Percentiles rank a stretch among this genome's conserved stretches.
Conservation (phyloP, 2,113 vertebrate species). For the Sorex fumeus region DNA sequence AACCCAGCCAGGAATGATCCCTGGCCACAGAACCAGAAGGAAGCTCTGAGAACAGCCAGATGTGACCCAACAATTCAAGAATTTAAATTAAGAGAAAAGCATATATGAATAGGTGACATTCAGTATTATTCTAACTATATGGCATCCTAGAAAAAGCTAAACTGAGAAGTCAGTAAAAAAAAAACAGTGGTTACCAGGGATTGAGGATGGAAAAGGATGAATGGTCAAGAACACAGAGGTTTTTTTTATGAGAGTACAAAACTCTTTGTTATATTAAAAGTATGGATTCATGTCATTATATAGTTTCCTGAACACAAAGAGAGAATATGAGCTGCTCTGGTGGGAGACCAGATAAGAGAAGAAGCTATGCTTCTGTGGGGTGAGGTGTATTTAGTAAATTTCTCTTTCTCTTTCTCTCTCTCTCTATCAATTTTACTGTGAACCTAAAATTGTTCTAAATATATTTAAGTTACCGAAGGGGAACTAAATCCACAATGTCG, state of each 20-base stretch:
- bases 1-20: too few species aligned
- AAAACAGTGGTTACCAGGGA: not conserved
- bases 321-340: not conserved
- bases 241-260: not conserved
- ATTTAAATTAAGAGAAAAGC: not conserved
- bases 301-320: not conserved
- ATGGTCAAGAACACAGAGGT: not conserved
- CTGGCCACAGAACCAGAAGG: too few species aligned
- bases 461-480: not conserved
- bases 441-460: conserved; percentile 36
- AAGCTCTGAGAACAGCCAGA: too few species aligned
- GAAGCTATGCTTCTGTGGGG: not conserved
- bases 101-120: not conserved
- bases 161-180: not conserved
- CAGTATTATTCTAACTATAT: not conserved
- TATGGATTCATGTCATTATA: not conserved
- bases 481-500: not conserved
- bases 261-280: not conserved
- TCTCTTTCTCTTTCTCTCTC: not conserved
- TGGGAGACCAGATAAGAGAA: not conserved
- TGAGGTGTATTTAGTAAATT: not conserved
- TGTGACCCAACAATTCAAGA: too few species aligned
- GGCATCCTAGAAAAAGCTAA: not conserved
- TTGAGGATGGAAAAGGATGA: not conserved
- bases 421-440: not conserved